Percentiles rank a stretch among this genome's conserved stretches.
Conservation (phyloP, 2,113 vertebrate genomes). For the Riparia riparia region DNA sequence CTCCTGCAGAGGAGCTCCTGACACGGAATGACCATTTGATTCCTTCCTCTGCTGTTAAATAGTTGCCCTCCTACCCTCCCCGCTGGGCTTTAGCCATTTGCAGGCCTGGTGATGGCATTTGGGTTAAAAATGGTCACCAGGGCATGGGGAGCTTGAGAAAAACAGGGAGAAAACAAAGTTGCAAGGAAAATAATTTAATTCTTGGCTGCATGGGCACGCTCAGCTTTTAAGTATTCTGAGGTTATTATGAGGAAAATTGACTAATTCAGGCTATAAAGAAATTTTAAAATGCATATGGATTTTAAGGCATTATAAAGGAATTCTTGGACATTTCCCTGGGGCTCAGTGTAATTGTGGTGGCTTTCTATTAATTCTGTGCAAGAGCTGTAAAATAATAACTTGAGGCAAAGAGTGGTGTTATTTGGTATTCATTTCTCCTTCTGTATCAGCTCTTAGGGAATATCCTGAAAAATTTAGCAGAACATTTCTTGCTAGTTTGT, state of each 20-base stretch:
- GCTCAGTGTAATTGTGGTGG: not conserved
- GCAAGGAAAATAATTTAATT: not conserved
- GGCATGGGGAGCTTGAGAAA: not conserved
- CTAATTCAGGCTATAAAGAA: not conserved
- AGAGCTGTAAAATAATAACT: slow-evolving; percentile 33
- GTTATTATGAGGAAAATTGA: slow-evolving; percentile 22
- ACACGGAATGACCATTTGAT: not conserved
- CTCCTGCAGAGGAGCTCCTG: too few species aligned
- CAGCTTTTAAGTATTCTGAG: not conserved
- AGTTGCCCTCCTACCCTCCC: not conserved
- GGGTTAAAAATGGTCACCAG: not conserved
- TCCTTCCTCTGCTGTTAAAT: not conserved
- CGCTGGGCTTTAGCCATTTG: not conserved
- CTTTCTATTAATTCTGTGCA: slow-evolving; percentile 51
- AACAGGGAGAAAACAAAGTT: not conserved
- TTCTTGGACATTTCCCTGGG: slow-evolving; percentile 31
- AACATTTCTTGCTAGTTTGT: not conserved
- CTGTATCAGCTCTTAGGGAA: not conserved
- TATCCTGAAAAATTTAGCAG: not conserved
- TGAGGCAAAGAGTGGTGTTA: not conserved
- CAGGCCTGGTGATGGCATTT: not conserved
- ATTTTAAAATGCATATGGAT: not conserved
- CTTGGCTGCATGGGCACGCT: not conserved
- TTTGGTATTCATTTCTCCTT: not conserved
- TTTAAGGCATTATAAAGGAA: slow-evolving; percentile 39